These are phyloP conservation scores for Xestia rhomboidea DNA, from an alignment of 2,888 invertebrate species.

Conservation along the genomic window DNA sequence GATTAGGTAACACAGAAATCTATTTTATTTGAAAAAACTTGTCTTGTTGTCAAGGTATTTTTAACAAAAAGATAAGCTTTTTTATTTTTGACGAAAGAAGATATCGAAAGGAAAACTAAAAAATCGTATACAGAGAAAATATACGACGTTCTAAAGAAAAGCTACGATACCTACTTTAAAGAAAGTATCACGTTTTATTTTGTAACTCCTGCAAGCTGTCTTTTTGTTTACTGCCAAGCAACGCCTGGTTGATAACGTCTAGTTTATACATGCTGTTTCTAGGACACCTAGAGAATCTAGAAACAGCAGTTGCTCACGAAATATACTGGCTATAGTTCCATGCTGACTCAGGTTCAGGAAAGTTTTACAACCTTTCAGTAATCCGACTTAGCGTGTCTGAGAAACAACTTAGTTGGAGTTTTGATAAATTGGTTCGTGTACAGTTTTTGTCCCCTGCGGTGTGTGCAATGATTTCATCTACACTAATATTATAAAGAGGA, in stretches of 20 bases:
- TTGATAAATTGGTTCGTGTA: conserved; percentile 48
- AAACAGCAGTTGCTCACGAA: conserved; percentile 30
- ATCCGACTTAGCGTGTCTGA: conserved; percentile 45
- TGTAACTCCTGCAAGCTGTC: conserved; percentile 38
- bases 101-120: conserved; percentile 1
- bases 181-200: conserved; percentile 44
- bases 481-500: too few species aligned
- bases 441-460: conserved; percentile 35
- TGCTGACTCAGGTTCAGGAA: conserved; percentile 38
- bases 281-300: conserved; percentile 10
- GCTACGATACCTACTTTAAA: conserved; percentile 36
- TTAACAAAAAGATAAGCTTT: too few species aligned
- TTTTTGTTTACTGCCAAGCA: conserved; percentile 18
- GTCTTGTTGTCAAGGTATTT: conserved; percentile 3
- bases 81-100: conserved; percentile 6
- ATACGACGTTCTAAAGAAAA: conserved; percentile 21
- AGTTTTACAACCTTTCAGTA: conserved; percentile 46
- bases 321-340: conserved; percentile 19
- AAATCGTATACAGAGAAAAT: conserved; percentile 7
- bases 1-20: neutral
- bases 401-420: conserved; percentile 42
- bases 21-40: conserved; percentile 2
- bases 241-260: conserved; percentile 15
- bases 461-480: too few species aligned
- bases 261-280: conserved; percentile 17